Base-by-base conservation (phyloP, 2,888 invertebrate species). In the Caenorhabditis sinica region DNA sequence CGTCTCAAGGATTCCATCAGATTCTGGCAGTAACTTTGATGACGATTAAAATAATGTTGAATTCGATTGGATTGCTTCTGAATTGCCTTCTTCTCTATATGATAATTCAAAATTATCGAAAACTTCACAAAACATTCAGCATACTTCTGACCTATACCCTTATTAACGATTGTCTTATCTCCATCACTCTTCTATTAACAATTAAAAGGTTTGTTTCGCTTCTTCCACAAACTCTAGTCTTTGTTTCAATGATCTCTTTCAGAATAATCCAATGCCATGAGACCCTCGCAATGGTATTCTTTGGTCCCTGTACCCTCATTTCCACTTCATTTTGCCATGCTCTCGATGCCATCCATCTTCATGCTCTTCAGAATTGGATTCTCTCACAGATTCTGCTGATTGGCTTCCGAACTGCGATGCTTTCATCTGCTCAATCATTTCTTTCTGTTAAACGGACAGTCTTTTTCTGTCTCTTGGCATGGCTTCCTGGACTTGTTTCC, bases 301-400 rank as follows among this genome's bases (percentile, higher is more conserved):
- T 58, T 36, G 83, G 83, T 30, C 77, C 77, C 15, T 83, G 83
- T n/a, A 60, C 68, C 8, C 40, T 69, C 0, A 40, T 77, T 20
- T 77, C 77, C 40, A 30, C 83, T 0, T 20, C 66, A n/a, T 68
- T 83, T 28, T 83, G 83, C 20, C 77, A 83, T 36, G 43, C 60
- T 8, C 73, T 83, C 40, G 68, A 73, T 56, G 40, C 72, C 5
- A n/a, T 83, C 8, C 83, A 83, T 36, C 60, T 83, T 11, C 83
- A 83, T 53, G 83, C 83, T 1, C 73, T 83, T 9, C 73, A 77
- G 45, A 83, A 83, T 40, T 83, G 83, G 83, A 83, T 83, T 15
- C 45, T 83, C 15, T 77, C 77, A 1, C 83, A 83, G n/a, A 83
- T 83, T 51, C 73, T 83, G 25, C 33, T 83, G n/a, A 83, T 83